Conservation (phyloP, 2,888 invertebrate genomes). For the Sisyra nigra region DNA sequence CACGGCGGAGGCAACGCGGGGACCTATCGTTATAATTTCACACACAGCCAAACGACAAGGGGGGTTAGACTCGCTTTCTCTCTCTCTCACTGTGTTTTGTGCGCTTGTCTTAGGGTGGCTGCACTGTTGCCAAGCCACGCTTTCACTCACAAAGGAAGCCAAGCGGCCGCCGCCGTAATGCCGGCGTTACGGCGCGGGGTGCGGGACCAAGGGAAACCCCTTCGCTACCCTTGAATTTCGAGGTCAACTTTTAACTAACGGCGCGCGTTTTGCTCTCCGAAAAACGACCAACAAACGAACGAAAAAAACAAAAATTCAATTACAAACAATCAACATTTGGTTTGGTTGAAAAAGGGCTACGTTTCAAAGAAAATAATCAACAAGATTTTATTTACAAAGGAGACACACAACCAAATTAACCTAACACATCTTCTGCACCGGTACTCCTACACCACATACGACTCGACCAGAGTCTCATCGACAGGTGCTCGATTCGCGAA, state of each 20-base stretch:
- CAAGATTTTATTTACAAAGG: no score
- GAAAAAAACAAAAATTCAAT: no score
- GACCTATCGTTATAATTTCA: slow-evolving; percentile 10
- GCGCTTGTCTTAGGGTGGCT: slow-evolving; percentile 14
- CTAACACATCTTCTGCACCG: slow-evolving; percentile 3
- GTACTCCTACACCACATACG: background rate
- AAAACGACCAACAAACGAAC: no score
- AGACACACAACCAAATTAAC: no score
- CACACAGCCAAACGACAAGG: slow-evolving; percentile 13
- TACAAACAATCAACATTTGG: no score
- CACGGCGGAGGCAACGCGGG: slow-evolving; percentile 8
- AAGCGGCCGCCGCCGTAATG: slow-evolving; percentile 20
- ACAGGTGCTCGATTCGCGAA: background rate
- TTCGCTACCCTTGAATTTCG: slow-evolving; percentile 31
- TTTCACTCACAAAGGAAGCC: slow-evolving; percentile 26
- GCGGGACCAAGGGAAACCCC: slow-evolving; percentile 21
- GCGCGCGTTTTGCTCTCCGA: slow-evolving; percentile 3
- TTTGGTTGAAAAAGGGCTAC: no score
- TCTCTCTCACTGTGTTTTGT: slow-evolving; percentile 13
- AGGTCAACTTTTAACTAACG: slow-evolving; percentile 28
- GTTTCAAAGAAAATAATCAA: no score
- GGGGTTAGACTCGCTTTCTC: slow-evolving; percentile 14
- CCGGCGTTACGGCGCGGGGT: slow-evolving; percentile 14
- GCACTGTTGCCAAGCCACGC: slow-evolving; percentile 24
- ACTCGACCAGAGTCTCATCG: background rate